Conservation (phyloP, 2,888 invertebrate species). For the Scaptomyza parva region DNA sequence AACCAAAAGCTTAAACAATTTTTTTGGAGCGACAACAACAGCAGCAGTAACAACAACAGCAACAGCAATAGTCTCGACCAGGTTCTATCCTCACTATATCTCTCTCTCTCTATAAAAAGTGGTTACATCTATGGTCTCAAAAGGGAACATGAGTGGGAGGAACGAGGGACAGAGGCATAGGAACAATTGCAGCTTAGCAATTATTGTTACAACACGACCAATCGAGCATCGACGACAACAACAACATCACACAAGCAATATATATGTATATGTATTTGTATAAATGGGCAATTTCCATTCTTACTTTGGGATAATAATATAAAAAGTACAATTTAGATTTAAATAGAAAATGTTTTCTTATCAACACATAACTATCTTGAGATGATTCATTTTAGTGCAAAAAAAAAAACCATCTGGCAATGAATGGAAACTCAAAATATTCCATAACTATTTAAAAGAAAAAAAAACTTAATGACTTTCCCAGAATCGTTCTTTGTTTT, state of each 20-base stretch:
- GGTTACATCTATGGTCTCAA: slow-evolving; percentile 25
- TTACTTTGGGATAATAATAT: neutral
- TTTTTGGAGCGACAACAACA: slow-evolving; percentile 45
- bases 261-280: neutral
- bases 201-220: slow-evolving; percentile 72
- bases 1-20: slow-evolving; percentile 67
- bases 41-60: slow-evolving; percentile 6
- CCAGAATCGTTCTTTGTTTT: too few relatives aligned
- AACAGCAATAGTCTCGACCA: slow-evolving; percentile 3
- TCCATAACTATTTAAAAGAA: neutral
- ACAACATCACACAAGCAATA: slow-evolving; percentile 40
- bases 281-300: too few relatives aligned
- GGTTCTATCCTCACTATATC: slow-evolving; percentile 41
- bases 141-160: slow-evolving; percentile 9
- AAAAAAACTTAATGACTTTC: too few relatives aligned
- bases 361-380: too few relatives aligned
- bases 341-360: too few relatives aligned
- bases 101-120: slow-evolving; percentile 29
- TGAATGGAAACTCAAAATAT: slow-evolving; percentile 20
- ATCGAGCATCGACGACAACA: slow-evolving; percentile 36
- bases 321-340: neutral
- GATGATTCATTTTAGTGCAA: neutral
- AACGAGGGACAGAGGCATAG: neutral
- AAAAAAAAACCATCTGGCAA: slow-evolving; percentile 25
- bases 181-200: slow-evolving; percentile 64